These are phyloP conservation scores for Euphonia xanthogaster DNA, from an alignment of 2,797 vertebrate species.

Conservation along the genomic window DNA sequence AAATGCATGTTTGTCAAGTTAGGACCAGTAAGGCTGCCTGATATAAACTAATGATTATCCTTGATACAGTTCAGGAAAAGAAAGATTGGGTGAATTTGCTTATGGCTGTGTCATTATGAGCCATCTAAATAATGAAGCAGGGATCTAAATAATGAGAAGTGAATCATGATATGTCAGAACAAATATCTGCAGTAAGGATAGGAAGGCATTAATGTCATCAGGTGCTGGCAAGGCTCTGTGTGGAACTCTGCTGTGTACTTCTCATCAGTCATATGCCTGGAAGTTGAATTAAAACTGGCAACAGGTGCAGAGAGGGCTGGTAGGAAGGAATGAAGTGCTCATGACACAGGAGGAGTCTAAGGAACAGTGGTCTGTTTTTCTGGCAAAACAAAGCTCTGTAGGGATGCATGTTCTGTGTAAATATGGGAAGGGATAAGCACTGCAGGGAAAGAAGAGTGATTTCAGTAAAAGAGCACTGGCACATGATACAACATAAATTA, in stretches of 20 bases:
- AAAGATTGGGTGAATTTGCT: background rate
- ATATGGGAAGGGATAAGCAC: background rate
- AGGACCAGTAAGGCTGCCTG: background rate
- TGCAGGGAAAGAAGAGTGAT: background rate
- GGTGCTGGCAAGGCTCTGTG: background rate
- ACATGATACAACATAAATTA: background rate
- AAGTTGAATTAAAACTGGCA: background rate
- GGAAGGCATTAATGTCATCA: background rate
- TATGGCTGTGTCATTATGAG: background rate
- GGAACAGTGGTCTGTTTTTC: background rate
- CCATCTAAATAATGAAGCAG: background rate
- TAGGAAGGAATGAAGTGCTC: background rate
- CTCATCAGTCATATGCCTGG: background rate
- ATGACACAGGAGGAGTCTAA: background rate
- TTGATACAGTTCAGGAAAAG: background rate
- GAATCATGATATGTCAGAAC: background rate
- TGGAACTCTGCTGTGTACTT: background rate
- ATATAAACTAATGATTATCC: background rate
- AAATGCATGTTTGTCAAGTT: background rate
- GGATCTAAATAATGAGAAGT: background rate
- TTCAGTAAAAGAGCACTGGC: background rate
- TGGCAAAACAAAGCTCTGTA: background rate
- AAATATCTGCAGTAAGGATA: background rate
- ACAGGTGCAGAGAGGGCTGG: background rate
- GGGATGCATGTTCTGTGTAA: background rate